These are phyloP conservation scores for Psittacula echo DNA, from an alignment of 2,797 vertebrate genomes.

Conservation along the genomic window DNA sequence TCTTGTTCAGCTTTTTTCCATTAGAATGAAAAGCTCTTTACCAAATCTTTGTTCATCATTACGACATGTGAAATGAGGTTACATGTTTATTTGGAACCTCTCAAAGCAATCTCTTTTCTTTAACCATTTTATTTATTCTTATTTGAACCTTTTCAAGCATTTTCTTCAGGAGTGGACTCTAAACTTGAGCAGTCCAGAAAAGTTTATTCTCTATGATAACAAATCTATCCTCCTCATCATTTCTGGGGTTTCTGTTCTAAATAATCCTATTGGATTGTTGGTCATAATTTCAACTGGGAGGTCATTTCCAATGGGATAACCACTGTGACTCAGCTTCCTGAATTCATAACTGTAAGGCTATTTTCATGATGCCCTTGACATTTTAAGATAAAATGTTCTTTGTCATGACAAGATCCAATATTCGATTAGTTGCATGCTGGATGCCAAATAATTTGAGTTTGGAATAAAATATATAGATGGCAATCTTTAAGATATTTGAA, in stretches of 20 bases:
- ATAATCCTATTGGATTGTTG: background rate
- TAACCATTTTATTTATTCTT: background rate
- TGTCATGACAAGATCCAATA: background rate
- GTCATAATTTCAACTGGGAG: background rate
- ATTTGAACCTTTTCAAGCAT: background rate
- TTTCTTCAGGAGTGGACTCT: background rate
- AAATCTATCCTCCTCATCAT: background rate
- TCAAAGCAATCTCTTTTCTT: background rate
- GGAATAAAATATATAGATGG: background rate
- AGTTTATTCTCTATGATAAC: background rate
- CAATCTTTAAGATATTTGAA: background rate
- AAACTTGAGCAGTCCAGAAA: background rate
- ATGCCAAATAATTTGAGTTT: background rate
- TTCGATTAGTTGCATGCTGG: background rate
- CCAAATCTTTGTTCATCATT: background rate
- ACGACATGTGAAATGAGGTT: background rate
- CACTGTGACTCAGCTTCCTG: background rate
- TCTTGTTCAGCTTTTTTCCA: background rate
- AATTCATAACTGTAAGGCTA: background rate
- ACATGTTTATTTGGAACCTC: background rate
- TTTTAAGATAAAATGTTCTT: background rate
- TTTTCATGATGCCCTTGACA: background rate
- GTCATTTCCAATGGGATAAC: background rate
- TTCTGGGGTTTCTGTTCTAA: background rate
- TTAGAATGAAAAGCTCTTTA: background rate